Percentiles rank a stretch among this genome's conserved stretches.
phyloP scores from a whole-genome alignment of 2,888 invertebrate species.

The Acronicta aceris region DNA sequence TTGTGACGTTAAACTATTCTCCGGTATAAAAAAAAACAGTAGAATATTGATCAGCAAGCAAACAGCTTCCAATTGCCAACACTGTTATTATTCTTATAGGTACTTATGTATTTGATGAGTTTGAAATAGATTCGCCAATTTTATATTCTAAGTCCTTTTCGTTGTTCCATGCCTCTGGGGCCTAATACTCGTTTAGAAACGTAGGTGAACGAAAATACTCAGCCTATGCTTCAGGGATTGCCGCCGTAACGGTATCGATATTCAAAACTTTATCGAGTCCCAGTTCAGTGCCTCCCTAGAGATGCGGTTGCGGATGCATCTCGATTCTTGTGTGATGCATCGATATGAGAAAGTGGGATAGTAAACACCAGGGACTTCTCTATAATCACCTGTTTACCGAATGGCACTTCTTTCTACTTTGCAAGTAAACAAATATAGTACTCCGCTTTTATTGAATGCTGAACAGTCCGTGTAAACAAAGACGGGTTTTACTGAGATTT shows the following conservation, averaged over 20 bases:
- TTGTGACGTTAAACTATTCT: background rate
- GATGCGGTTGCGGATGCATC: constrained; percentile 77
- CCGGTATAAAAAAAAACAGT: background rate
- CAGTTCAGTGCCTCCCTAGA: constrained; percentile 46
- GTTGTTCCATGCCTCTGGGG: constrained; percentile 11
- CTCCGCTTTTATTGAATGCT: constrained; percentile 50
- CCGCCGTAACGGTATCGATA: constrained; percentile 43
- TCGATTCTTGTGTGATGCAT: constrained; percentile 72
- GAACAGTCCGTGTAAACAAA: constrained; percentile 47
- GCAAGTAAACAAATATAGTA: constrained; percentile 50
- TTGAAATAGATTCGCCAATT: constrained; percentile 18
- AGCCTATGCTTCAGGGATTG: constrained; percentile 26
- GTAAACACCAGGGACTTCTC: constrained; percentile 68
- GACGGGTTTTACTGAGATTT: constrained; percentile 43
- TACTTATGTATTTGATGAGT: background rate
- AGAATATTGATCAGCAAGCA: too few species aligned
- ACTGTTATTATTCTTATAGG: too few species aligned
- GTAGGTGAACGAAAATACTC: constrained; percentile 40
- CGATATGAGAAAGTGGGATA: constrained; percentile 77
- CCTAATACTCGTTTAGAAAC: constrained; percentile 33
- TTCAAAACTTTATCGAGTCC: constrained; percentile 51
- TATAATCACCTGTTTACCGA: constrained; percentile 77
- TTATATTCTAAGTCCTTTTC: constrained; percentile 14
- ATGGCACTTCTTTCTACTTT: constrained; percentile 56
- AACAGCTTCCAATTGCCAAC: too few species aligned